Evolutionary conservation across 2,888 invertebrate species (phyloP).

Genomic region (Elysia crispata): DNA sequence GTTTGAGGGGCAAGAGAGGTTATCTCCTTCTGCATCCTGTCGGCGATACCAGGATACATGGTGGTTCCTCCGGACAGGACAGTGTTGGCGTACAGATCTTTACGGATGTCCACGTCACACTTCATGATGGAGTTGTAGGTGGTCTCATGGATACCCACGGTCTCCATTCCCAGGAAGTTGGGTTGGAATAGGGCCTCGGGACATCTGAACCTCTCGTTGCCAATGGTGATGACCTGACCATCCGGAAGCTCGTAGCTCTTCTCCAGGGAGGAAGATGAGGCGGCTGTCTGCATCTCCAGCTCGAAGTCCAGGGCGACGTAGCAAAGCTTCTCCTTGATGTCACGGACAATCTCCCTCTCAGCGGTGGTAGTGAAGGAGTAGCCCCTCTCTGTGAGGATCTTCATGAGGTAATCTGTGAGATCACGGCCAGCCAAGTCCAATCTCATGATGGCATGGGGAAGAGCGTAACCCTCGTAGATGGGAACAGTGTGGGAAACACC

Average conservation of each 20-base stretch:
- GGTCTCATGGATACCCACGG: conserved; percentile 79
- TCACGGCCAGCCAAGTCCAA: conserved; percentile 69
- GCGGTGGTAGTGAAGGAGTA: conserved; percentile 81
- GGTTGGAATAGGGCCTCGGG: conserved; percentile 72
- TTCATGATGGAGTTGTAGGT: conserved; percentile 69
- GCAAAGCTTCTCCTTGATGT: conserved; percentile 97
- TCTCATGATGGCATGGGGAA: conserved; percentile 67
- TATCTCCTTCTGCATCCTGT: conserved; percentile 98
- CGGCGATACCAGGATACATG: conserved; percentile 95
- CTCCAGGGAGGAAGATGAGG: conserved; percentile 92
- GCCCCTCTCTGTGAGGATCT: conserved; percentile 80
- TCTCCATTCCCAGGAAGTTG: conserved; percentile 79
- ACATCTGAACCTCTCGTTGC: conserved; percentile 70
- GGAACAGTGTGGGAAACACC: conserved; percentile 96
- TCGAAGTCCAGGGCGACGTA: conserved; percentile 91
- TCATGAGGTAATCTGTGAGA: conserved; percentile 69
- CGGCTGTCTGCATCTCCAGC: conserved; percentile 96
- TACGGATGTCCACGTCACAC: conserved; percentile 74
- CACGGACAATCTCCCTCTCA: conserved; percentile 94
- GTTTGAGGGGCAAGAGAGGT: conserved; percentile 85
- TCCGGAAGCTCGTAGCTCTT: conserved; percentile 85
- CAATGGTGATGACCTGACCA: conserved; percentile 75
- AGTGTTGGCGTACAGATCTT: conserved; percentile 78
- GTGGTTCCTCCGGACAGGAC: conserved; percentile 95
- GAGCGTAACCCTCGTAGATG: conserved; percentile 78